Evolutionary conservation across 2,113 vertebrate genomes (phyloP).

Genomic region (Pipa parva): DNA sequence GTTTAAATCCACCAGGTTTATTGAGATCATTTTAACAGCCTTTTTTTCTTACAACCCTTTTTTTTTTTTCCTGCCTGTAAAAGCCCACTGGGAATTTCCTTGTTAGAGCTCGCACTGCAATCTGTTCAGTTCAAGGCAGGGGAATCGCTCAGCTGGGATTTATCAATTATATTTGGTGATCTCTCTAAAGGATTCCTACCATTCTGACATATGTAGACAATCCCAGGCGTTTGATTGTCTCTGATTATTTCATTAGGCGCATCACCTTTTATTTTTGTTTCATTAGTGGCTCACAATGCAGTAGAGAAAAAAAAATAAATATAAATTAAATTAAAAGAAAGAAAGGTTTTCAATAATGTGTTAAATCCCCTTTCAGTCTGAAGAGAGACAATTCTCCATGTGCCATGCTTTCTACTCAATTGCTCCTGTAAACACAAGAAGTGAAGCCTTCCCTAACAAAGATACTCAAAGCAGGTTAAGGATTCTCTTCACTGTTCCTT

Average conservation of each 20-base stretch:
- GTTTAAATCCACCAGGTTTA: no score
- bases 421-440: slow-evolving; percentile 15
- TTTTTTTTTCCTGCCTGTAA: slow-evolving; percentile 34
- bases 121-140: slow-evolving; percentile 60
- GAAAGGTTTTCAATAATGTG: slow-evolving; percentile 31
- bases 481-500: slow-evolving; percentile 24
- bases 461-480: slow-evolving; percentile 22
- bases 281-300: no score
- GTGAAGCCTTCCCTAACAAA: slow-evolving; percentile 17
- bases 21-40: slow-evolving; percentile 50
- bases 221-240: slow-evolving; percentile 44
- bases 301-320: no score
- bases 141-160: slow-evolving; percentile 61
- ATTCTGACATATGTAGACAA: slow-evolving; percentile 51
- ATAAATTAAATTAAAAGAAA: no score
- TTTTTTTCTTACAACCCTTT: slow-evolving; percentile 52
- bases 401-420: slow-evolving; percentile 20
- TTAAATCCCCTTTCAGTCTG: slow-evolving; percentile 20
- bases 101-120: slow-evolving; percentile 62
- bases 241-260: slow-evolving; percentile 44
- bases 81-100: slow-evolving; percentile 60
- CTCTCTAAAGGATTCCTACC: slow-evolving; percentile 56
- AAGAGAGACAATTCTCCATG: slow-evolving; percentile 47
- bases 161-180: slow-evolving; percentile 62
- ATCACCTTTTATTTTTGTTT: slow-evolving; percentile 10